A percentile compares a stretch with the other conserved stretches of the same genome.
Evolutionary conservation across 1,140 invertebrate species (phyloP).

Genomic region (Cotesia chilonis): DNA sequence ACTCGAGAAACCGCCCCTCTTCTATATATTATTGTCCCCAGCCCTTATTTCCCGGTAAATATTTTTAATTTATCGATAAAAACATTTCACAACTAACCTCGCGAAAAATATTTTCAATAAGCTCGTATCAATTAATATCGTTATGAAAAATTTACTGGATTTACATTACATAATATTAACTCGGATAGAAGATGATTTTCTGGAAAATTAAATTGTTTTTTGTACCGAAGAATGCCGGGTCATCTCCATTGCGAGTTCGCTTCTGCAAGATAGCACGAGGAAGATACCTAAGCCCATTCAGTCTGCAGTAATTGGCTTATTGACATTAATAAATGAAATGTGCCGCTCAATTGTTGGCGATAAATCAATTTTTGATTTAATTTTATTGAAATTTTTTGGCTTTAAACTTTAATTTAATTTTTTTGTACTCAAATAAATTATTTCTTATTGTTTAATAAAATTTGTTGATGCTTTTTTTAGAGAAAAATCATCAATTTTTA

Average conservation of each 20-base stretch:
- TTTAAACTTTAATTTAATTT: too few species aligned
- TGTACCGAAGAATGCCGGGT: slow-evolving; percentile 7
- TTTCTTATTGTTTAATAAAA: too few species aligned
- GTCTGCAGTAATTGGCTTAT: slow-evolving; percentile 60
- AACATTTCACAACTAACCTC: neutral
- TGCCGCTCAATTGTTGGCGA: slow-evolving; percentile 41
- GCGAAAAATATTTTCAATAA: slow-evolving; percentile 1
- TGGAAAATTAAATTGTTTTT: slow-evolving; percentile 21
- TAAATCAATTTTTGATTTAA: slow-evolving; percentile 5
- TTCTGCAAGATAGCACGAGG: slow-evolving; percentile 35
- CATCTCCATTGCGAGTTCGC: slow-evolving; percentile 18
- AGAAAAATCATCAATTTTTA: too few species aligned
- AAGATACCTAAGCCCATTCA: slow-evolving; percentile 47
- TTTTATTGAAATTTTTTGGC: neutral
- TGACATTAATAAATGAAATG: slow-evolving; percentile 62
- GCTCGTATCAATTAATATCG: neutral
- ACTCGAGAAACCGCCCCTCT: slow-evolving; percentile 53
- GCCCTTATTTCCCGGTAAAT: slow-evolving; percentile 45
- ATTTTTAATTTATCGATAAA: slow-evolving; percentile 5
- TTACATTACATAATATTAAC: too few species aligned
- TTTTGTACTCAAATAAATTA: too few species aligned
- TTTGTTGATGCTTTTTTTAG: too few species aligned
- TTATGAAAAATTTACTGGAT: too few species aligned
- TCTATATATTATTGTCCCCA: slow-evolving; percentile 62
- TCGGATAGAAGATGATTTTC: neutral